Evolutionary conservation across 2,888 invertebrate species (phyloP).

Genomic region (Leptogaster cylindrica): DNA sequence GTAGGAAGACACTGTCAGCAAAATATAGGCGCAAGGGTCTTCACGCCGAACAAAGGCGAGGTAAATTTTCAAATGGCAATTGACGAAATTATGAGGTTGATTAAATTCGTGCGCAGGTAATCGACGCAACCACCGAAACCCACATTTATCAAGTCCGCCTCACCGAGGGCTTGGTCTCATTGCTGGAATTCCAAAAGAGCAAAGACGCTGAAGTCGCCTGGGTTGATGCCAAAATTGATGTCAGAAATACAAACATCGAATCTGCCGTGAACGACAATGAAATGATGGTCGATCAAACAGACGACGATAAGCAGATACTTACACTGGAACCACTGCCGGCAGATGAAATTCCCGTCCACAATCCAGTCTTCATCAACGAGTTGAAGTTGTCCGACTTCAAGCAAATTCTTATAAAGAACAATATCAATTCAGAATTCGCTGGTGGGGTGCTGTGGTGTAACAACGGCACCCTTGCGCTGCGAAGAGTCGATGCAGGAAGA

Average conservation of each 20-base stretch:
- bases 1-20: slow-evolving; percentile 74
- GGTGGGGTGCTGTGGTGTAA: slow-evolving; percentile 94
- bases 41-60: slow-evolving; percentile 82
- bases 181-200: slow-evolving; percentile 81
- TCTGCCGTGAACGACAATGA: slow-evolving; percentile 55
- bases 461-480: slow-evolving; percentile 86
- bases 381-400: slow-evolving; percentile 92
- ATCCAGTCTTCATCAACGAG: slow-evolving; percentile 90
- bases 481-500: slow-evolving; percentile 88
- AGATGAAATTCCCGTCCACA: slow-evolving; percentile 70
- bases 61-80: slow-evolving; percentile 65
- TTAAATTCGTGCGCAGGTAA: slow-evolving; percentile 50
- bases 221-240: slow-evolving; percentile 81
- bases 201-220: slow-evolving; percentile 95
- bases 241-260: slow-evolving; percentile 69
- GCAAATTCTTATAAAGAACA: slow-evolving; percentile 75
- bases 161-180: slow-evolving; percentile 88
- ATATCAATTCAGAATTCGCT: slow-evolving; percentile 84
- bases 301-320: slow-evolving; percentile 67
- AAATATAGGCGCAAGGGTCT: slow-evolving; percentile 76
- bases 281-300: slow-evolving; percentile 52
- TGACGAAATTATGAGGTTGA: slow-evolving; percentile 89
- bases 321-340: slow-evolving; percentile 72
- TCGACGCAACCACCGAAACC: slow-evolving; percentile 97
- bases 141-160: slow-evolving; percentile 97